Base-by-base conservation (phyloP, 2,888 invertebrate species). In the Lordiphosa andalusiaca region DNA sequence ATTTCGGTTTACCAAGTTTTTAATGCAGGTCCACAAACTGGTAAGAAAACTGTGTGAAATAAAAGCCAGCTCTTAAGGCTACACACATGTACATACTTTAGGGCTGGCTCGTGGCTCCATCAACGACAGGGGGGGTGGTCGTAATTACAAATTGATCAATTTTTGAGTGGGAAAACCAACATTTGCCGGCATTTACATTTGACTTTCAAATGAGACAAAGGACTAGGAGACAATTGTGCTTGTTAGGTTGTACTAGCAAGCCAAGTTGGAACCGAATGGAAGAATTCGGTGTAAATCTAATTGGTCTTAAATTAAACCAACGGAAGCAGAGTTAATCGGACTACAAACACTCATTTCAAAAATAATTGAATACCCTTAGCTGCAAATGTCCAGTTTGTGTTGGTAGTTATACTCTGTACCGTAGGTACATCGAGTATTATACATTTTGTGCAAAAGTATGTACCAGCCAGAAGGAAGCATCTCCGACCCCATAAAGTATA, bases 1-100 rank as follows among this genome's bases (percentile, higher is more conserved):
- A 13, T 46, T 53, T 62, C 21, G 33, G 44, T 55, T 51, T 30
- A 13, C 36, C 3, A 30, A 56, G 60, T 53, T 56, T 48, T 46
- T 38, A 60, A 21, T 52, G 52, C 38, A 47, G 71, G 61, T 73
- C 62, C 73, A 69, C 46, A 36, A 36, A 4, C 9, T 39, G 16
- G 35, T 30, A 39, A 9, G 35, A 53, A 13, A 38, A 46, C 33
- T 30, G 10, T 9, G 30, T 30, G 30, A 38, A 66, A 50, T 68
- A 47, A 30, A 9, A 42, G 13, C n/a, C 36, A 19, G n/a, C 21
- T 41, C 33, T 12, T 4, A n/a, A 30, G 30, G 30, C 9, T 30
- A 30, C 30, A 30, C 30, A 30, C 4, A 19, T 4, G 19, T 19
- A 10, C 30, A 13, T 13, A 42, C 25, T 9, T 33, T 10, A 33